A percentile compares a stretch with the other conserved stretches of the same genome.
These are phyloP conservation scores for Melanargia galathea DNA, from an alignment of 2,888 invertebrate species.

Conservation along the genomic window DNA sequence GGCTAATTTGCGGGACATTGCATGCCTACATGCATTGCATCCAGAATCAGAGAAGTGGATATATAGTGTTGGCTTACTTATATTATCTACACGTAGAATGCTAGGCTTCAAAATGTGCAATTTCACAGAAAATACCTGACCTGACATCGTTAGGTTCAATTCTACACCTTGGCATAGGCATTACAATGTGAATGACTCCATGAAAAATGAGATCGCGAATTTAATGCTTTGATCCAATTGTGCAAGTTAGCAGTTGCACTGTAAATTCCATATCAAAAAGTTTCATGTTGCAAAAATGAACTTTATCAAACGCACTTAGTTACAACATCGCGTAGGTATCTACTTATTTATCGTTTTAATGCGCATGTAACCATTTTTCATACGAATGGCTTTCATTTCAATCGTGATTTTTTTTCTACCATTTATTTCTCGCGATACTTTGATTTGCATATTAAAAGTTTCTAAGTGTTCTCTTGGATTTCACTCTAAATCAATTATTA, in stretches of 20 bases:
- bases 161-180: not conserved
- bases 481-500: constrained; percentile 24
- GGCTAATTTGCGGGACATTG: too few species aligned
- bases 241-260: not conserved
- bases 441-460: constrained; percentile 28
- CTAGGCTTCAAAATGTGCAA: too few species aligned
- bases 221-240: not conserved
- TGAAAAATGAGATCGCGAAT: not conserved
- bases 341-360: not conserved
- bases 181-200: not conserved
- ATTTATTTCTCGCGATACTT: not conserved
- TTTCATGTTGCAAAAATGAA: not conserved
- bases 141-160: not conserved
- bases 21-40: too few species aligned
- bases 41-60: too few species aligned
- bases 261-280: not conserved
- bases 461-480: constrained; percentile 19
- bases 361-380: constrained; percentile 14
- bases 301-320: not conserved
- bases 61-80: too few species aligned
- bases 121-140: constrained; percentile 4
- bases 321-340: not conserved
- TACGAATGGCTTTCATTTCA: constrained; percentile 18
- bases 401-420: constrained; percentile 18
- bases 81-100: too few species aligned